Base-by-base conservation (phyloP, 2,797 vertebrate species). In the Coccyzus lansbergi region DNA sequence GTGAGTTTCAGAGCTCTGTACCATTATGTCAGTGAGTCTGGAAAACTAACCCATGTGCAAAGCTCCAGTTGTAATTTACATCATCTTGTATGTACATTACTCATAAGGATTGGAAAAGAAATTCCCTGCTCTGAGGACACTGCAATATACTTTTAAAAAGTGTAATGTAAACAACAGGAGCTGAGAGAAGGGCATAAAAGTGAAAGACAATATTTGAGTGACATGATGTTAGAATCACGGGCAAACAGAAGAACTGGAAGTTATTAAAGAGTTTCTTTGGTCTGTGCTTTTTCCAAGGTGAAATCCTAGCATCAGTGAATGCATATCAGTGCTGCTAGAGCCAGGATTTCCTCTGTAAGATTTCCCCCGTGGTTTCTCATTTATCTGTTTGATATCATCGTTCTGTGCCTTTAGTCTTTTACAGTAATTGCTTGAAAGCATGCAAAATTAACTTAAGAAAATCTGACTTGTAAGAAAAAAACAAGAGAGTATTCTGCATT, bases 51-150 rank as follows among this genome's bases (percentile, higher is more conserved):
- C 31, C 29, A 7, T 4, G 2, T 24, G 25, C 31, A 56, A 26
- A 64, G 34, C 18, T 62, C 34, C 67, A 59, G 68, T 3, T 69
- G 76, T 38, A 40, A 64, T 79, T 88, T 46, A 46, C 46, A 29
- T 81, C 0, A 0, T 36, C 26, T 52, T 48, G 31, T 71, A 55
- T 55, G 1, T 2, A 8, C 0, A 4, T 19, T 63, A 16, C 53
- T 75, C 18, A 13, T 14, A 24, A 2, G 20, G 38, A 3, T 7
- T 31, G 53, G 38, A 55, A 46, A 69, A n/a, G 15, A 11, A 64
- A 68, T 20, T 19, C 33, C 22, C 28, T 69, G 42, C 17, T 60
- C 55, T 42, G 51, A 72, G 51, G 29, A 83, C 7, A 29, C 52
- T 74, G 31, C 5, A 9, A 5, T 0, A 15, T 15, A 28, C 15